phyloP scores from a whole-genome alignment of 2,888 invertebrate species.

The Conus canariensis region DNA sequence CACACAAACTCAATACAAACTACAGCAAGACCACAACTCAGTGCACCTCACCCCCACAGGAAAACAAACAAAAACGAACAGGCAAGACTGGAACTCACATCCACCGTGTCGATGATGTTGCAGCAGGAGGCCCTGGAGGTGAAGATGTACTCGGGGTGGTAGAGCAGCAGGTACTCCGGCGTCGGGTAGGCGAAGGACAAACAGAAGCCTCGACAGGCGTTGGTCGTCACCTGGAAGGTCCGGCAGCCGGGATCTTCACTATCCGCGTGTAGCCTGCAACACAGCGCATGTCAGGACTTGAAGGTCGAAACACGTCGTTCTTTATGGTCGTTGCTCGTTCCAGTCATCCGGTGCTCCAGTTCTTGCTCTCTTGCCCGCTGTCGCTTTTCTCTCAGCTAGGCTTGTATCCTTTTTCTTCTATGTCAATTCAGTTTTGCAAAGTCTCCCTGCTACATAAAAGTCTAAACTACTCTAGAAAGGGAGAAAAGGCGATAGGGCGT shows the following conservation, averaged over 20 bases:
- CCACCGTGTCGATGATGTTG: slow-evolving; percentile 93
- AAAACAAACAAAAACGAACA: neutral
- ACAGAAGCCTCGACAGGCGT: slow-evolving; percentile 92
- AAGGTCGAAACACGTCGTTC: too few relatives aligned
- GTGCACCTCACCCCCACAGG: neutral
- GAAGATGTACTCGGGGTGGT: slow-evolving; percentile 83
- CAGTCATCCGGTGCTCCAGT: too few relatives aligned
- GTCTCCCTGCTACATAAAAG: too few relatives aligned
- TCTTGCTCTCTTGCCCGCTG: too few relatives aligned
- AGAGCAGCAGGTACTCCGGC: slow-evolving; percentile 79
- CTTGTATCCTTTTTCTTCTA: too few relatives aligned
- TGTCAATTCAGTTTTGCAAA: too few relatives aligned
- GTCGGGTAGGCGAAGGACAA: slow-evolving; percentile 92
- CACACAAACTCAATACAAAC: neutral
- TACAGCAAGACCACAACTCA: neutral
- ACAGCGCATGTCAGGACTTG: neutral
- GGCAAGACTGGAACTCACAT: slow-evolving; percentile 81
- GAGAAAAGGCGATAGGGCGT: too few relatives aligned
- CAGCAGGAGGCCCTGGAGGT: slow-evolving; percentile 93
- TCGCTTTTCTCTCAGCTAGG: too few relatives aligned
- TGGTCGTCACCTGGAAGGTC: slow-evolving; percentile 90
- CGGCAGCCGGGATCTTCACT: slow-evolving; percentile 91
- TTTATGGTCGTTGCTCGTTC: too few relatives aligned
- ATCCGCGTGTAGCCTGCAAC: slow-evolving; percentile 87
- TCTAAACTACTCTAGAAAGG: too few relatives aligned